Percentiles rank a stretch among this genome's conserved stretches.
Evolutionary conservation across 2,888 invertebrate species (phyloP).

Genomic region (Frankliniella intonsa): DNA sequence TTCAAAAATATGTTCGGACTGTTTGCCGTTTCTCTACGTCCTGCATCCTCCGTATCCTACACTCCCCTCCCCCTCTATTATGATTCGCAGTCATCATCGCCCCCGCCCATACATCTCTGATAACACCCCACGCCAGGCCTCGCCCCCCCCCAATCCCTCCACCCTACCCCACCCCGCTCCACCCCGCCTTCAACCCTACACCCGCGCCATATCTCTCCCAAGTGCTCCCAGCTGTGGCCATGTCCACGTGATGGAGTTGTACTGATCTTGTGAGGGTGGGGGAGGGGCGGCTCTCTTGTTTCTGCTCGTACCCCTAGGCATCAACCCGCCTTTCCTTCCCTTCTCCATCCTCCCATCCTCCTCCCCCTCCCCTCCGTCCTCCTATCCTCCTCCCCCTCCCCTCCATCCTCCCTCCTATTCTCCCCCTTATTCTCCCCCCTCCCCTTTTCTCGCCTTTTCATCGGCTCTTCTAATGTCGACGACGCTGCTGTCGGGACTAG

Average conservation of each 20-base stretch:
- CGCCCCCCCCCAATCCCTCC: not conserved
- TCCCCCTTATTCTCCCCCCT: not conserved
- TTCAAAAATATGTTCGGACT: no score
- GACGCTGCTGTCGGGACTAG: not conserved
- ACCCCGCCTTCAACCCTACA: not conserved
- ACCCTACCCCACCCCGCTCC: not conserved
- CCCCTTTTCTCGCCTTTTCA: no score
- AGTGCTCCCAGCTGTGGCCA: not conserved
- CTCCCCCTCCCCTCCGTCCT: not conserved
- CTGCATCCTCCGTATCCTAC: no score
- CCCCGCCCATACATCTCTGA: no score
- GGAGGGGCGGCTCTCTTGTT: not conserved
- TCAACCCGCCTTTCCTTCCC: not conserved
- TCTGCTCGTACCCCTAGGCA: not conserved
- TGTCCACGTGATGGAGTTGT: constrained; percentile 15
- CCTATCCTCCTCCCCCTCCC: not conserved
- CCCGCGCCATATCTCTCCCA: not conserved
- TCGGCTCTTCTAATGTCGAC: no score
- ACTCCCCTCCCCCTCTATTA: no score
- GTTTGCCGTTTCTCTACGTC: no score
- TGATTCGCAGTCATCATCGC: no score
- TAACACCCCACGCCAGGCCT: no score
- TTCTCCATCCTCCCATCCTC: not conserved
- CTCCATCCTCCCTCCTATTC: not conserved
- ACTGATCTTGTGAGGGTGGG: not conserved